These are phyloP conservation scores for Excalfactoria chinensis DNA, from an alignment of 2,113 vertebrate genomes.

Conservation along the genomic window DNA sequence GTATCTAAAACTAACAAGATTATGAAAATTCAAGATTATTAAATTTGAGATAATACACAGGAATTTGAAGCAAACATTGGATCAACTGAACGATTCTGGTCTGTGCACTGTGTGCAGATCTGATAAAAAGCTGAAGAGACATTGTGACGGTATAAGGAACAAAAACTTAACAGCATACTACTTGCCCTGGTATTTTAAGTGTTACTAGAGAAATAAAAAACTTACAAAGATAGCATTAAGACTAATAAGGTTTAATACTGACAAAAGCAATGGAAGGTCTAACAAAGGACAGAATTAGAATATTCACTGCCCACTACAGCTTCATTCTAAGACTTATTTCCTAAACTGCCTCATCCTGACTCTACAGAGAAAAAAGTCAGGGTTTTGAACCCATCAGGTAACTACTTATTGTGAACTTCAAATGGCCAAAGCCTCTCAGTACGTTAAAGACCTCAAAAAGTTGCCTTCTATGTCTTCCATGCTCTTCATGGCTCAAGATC, in stretches of 20 bases:
- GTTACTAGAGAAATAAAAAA: neutral
- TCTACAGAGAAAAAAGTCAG: neutral
- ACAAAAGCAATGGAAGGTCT: neutral
- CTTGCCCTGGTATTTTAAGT: neutral
- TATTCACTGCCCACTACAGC: neutral
- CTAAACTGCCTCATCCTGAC: neutral
- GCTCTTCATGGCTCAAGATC: neutral
- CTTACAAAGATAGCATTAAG: neutral
- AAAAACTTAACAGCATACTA: neutral
- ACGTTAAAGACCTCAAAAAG: neutral
- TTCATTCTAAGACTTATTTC: neutral
- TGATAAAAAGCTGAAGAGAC: neutral
- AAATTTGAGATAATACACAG: neutral
- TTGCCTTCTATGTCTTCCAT: too few species aligned
- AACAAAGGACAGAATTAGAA: neutral
- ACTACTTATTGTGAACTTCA: neutral
- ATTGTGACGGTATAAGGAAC: neutral
- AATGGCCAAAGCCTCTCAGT: neutral
- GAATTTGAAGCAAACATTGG: neutral
- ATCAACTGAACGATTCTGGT: neutral
- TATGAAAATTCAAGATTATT: neutral
- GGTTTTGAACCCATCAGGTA: neutral
- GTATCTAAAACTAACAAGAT: neutral
- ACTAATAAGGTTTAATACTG: neutral
- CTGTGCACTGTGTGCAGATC: fast-evolving